Evolutionary conservation across 2,113 vertebrate species (phyloP), one percentile per base, ranked within the genome.

Genomic region (Rhinolophus ferrumequinum): DNA sequence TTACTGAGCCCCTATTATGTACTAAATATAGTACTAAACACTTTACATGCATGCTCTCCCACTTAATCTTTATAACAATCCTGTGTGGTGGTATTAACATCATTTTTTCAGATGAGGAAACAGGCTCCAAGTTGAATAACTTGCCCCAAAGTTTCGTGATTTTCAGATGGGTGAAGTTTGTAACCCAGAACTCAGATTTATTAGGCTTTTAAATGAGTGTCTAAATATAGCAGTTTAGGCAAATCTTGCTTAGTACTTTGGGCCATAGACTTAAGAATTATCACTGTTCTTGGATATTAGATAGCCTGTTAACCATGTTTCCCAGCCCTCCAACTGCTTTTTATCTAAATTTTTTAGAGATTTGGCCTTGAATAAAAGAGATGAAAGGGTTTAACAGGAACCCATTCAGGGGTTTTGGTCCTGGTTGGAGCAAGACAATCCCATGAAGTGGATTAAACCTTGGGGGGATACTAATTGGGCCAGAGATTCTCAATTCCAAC

Each of bases 81-180:
- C 56, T 82, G 33, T 54, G 35, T 60, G 52, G 50, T 82, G 35
- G 7, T 72, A n/a, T 41, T 89, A 84, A 79, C 33, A 38, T 92
- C 70, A 72, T 66, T 89, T 88, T 83, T 84, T 96, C 90, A 95
- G 80, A 75, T 81, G 58, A 93, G 50, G 70, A 90, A 81, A 81
- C 47, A 62, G 73, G 12, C 66, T 89, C 50, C 44, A 80, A 60
- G 19, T 76, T 86, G 64, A 75, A 44, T 76, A 81, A 87, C 67
- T 90, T 90, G n/a, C 52, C 73, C 50, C 35, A 76, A 67, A 35
- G 64, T 95, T 54, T 38, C 41, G 18, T 70, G 93, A 79, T 73
- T 92, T 92, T 88, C 77, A 84, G 26, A 47, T 77, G 50, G 6
- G n/a, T 73, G 38, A 13, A 44, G 10, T 95, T 4, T 84, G 9